A percentile compares a stretch with the other conserved stretches of the same genome.
phyloP scores from a whole-genome alignment of 2,888 invertebrate genomes.

The Melitaea athalia region DNA sequence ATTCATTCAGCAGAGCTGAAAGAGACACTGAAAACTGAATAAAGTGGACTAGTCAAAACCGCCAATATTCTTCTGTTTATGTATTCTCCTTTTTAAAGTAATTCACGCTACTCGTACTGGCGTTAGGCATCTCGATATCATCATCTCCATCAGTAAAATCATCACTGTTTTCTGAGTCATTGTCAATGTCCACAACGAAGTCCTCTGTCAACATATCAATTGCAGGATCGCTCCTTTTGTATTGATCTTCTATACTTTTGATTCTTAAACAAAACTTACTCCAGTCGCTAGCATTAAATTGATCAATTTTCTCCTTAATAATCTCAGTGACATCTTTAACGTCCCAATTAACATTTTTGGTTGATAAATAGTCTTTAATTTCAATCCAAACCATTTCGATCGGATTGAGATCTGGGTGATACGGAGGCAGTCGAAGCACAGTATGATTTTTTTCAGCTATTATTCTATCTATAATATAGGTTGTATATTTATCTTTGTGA shows the following conservation, averaged over 20 bases:
- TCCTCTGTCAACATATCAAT: constrained; percentile 36
- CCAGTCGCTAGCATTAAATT: constrained; percentile 32
- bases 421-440: constrained; percentile 18
- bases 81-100: no score
- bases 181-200: constrained; percentile 28
- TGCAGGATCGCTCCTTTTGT: constrained; percentile 34
- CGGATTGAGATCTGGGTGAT: constrained; percentile 8
- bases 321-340: constrained; percentile 13
- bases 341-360: constrained; percentile 32
- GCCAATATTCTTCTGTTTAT: no score
- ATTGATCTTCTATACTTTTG: constrained; percentile 33
- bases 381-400: constrained; percentile 6
- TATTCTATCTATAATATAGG: constrained; percentile 19
- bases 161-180: constrained; percentile 17
- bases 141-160: constrained; percentile 15
- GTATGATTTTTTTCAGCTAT: constrained; percentile 14
- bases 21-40: no score
- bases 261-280: constrained; percentile 30
- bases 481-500: constrained; percentile 29
- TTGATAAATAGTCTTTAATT: background rate
- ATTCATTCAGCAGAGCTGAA: no score
- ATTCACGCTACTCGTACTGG: no score
- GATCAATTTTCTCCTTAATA: constrained; percentile 23
- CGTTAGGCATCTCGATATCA: no score
- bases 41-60: no score